Percentiles rank a stretch among this genome's conserved stretches.
phyloP scores from a whole-genome alignment of 2,113 vertebrate species.

The Microcebus jonahi region DNA sequence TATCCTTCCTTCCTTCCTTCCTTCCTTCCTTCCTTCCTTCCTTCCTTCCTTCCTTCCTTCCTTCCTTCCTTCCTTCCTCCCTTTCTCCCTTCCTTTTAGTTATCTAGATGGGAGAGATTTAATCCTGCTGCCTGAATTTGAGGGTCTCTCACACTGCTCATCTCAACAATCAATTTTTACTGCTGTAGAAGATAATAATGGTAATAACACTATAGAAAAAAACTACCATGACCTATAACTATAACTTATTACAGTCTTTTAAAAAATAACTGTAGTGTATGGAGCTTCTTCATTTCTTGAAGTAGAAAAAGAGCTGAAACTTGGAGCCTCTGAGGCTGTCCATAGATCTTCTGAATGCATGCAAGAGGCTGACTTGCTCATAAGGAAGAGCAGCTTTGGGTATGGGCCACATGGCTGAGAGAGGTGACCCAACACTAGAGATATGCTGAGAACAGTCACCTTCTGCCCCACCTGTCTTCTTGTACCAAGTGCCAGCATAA shows the following conservation, averaged over 20 bases:
- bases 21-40: neutral
- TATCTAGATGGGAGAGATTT: constrained; percentile 71
- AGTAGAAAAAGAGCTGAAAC: constrained; percentile 69
- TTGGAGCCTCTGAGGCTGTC: constrained; percentile 37
- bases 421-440: neutral
- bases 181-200: constrained; percentile 85
- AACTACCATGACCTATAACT: constrained; percentile 84
- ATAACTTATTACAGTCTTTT: constrained; percentile 83
- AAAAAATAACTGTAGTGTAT: constrained; percentile 79
- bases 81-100: neutral
- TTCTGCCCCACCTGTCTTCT: constrained; percentile 34
- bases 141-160: constrained; percentile 71
- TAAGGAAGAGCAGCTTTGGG: neutral
- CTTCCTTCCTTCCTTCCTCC: neutral
- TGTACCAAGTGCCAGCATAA: neutral
- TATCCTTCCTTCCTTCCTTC: neutral
- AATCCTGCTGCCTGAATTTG: constrained; percentile 66
- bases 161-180: constrained; percentile 86
- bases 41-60: neutral
- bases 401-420: neutral
- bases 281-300: constrained; percentile 75
- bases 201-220: constrained; percentile 83
- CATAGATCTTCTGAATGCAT: neutral
- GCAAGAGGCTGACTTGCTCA: neutral
- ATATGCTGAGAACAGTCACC: constrained; percentile 16